Conservation (phyloP, 2,797 vertebrate species). For the Mus caroli region DNA sequence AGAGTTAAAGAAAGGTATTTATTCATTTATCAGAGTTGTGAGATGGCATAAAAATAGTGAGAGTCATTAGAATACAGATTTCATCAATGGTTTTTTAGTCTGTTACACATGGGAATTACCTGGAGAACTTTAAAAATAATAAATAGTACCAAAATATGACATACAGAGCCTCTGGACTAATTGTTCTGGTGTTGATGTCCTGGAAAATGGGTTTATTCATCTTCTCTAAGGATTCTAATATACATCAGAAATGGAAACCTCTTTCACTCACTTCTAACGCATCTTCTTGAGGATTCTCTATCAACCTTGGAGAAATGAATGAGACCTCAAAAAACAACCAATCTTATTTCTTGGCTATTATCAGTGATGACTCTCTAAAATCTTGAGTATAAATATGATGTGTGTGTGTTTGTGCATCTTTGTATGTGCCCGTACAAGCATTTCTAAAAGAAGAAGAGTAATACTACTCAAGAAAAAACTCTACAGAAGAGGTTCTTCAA, state of each 20-base stretch:
- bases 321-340: neutral
- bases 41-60: neutral
- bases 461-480: neutral
- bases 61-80: conserved; percentile 35
- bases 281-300: neutral
- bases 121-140: conserved; percentile 64
- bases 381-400: neutral
- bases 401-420: neutral
- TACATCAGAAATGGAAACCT: neutral
- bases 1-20: neutral
- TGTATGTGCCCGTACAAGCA: neutral
- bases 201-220: neutral
- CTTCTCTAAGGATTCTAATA: conserved; percentile 28
- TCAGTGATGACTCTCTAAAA: neutral
- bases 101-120: conserved; percentile 56
- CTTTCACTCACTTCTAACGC: neutral
- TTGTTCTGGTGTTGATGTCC: neutral
- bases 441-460: neutral
- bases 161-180: conserved; percentile 42
- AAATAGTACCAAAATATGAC: neutral
- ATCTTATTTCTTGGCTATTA: neutral
- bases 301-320: conserved; percentile 17
- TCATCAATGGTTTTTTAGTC: neutral
- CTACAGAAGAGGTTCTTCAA: neutral
- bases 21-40: conserved; percentile 37